phyloP scores from a whole-genome alignment of 2,888 invertebrate species.

The Nomada fabriciana region DNA sequence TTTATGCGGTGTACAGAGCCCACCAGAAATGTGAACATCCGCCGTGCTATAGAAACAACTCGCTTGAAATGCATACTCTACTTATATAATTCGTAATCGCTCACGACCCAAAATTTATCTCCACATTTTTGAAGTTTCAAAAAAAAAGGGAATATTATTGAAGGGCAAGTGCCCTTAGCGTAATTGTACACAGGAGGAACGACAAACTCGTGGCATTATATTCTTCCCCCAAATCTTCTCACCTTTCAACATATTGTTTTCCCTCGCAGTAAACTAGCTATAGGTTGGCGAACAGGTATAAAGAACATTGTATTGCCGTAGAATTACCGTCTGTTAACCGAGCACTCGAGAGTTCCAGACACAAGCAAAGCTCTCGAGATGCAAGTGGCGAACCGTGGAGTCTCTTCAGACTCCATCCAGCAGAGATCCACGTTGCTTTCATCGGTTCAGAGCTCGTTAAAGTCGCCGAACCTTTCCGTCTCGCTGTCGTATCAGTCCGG shows the following conservation, averaged over 20 bases:
- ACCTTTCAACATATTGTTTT: slow-evolving; percentile 10
- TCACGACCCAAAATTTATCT: not conserved
- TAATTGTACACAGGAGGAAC: not conserved
- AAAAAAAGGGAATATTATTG: too few relatives aligned
- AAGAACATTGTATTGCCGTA: slow-evolving; percentile 49
- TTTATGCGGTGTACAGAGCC: slow-evolving; percentile 26
- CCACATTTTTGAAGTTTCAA: too few relatives aligned
- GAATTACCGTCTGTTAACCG: slow-evolving; percentile 72
- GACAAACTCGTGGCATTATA: not conserved
- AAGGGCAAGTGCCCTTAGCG: not conserved
- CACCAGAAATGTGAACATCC: slow-evolving; percentile 30
- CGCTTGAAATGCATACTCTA: not conserved
- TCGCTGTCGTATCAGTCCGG: slow-evolving; percentile 28
- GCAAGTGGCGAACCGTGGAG: slow-evolving; percentile 75
- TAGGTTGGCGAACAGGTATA: not conserved
- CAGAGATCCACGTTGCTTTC: slow-evolving; percentile 52
- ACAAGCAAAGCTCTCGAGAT: slow-evolving; percentile 73
- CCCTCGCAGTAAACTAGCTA: not conserved
- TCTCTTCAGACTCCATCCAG: slow-evolving; percentile 68
- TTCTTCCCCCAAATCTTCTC: not conserved
- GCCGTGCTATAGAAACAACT: slow-evolving; percentile 5
- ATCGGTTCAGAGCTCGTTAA: slow-evolving; percentile 70
- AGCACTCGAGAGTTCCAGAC: slow-evolving; percentile 71
- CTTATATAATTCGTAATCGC: slow-evolving; percentile 2
- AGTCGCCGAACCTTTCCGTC: slow-evolving; percentile 44